Evolutionary conservation across 2,888 invertebrate species (phyloP), one percentile per base, ranked within the genome.

Genomic region (Brachypalpus laphriformis): DNA sequence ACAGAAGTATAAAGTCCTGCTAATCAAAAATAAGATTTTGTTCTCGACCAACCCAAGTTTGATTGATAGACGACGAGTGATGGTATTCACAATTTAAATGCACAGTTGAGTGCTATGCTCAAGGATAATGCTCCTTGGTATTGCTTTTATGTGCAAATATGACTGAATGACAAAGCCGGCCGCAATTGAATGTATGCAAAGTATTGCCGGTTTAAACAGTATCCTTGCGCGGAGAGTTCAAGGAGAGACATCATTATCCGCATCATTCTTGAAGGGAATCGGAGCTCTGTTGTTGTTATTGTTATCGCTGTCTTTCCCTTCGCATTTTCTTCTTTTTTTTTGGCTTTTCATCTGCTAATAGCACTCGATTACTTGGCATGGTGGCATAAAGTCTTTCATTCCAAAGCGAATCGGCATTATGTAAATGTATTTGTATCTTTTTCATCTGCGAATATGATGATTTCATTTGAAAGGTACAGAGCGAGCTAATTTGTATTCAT

Each of bases 141-240:
- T 74, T 56, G 42, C 70, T 80, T 78, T 83, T 75, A 75, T 80
- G 78, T 78, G 78, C 63, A 75, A 83, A 83, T 80, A 74, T 49
- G 61, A 25, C 18, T 42, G 57, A 65, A 65, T 59, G 82, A 20
- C 25, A 78, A 70, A 37, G 56, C 31, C 49, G 28, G 9, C 34
- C 59, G 56, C 75, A 83, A 83, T 83, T 83, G 74, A 83, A 80
- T 74, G 74, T 83, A 78, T 83, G 83, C 83, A 71, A 83, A 74
- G 78, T 61, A 34, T 56, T 37, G 47, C 45, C 49, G 74, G 16
- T 65, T 70, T 74, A 66, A 66, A 28, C 37, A 59, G 51, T 47
- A 40, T 61, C 61, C 68, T 63, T 74, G 56, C 34, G 61, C 34
- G 68, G 25, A 47, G 49, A 80, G 68, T 75, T 83, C 83, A 80